Percentiles rank a stretch among this genome's conserved stretches.
Conservation (phyloP, 2,888 invertebrate genomes). For the Mesochorus sp. region DNA sequence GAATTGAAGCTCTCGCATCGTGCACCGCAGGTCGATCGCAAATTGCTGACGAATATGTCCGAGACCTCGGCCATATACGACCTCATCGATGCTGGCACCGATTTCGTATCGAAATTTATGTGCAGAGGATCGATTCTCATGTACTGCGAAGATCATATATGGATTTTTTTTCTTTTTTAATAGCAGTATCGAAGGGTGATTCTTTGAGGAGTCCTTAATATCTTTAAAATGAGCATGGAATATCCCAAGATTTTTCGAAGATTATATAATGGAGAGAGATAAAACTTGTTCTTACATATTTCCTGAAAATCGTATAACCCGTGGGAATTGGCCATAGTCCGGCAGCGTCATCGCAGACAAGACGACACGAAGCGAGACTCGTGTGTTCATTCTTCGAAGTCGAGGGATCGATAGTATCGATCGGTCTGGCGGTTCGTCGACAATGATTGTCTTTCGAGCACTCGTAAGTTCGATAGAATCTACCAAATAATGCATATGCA, state of each 20-base stretch:
- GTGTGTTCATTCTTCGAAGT: conserved; percentile 63
- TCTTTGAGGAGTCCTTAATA: too few relatives aligned
- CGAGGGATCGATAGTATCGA: conserved; percentile 49
- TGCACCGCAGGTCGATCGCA: conserved; percentile 85
- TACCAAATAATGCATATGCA: too few relatives aligned
- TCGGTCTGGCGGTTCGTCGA: conserved; percentile 60
- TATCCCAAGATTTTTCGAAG: too few relatives aligned
- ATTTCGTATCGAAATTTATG: conserved; percentile 48
- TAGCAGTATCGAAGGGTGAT: not conserved
- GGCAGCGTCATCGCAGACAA: conserved; percentile 69
- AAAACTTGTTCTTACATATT: conserved; percentile 63
- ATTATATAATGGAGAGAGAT: too few relatives aligned
- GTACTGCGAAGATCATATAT: conserved; percentile 51
- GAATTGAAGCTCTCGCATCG: conserved; percentile 83
- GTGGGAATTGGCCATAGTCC: conserved; percentile 75
- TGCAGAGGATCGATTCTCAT: conserved; percentile 56
- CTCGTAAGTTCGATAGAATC: conserved; percentile 70
- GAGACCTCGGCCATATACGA: conserved; percentile 84
- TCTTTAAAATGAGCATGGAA: too few relatives aligned
- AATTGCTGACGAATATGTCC: conserved; percentile 84
- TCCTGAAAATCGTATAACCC: conserved; percentile 62
- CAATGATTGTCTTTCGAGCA: conserved; percentile 67
- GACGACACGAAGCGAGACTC: conserved; percentile 71
- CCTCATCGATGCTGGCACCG: conserved; percentile 77
- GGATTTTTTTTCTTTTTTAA: not conserved